Conservation (phyloP, 2,888 invertebrate species). For the Cephus spinipes region DNA sequence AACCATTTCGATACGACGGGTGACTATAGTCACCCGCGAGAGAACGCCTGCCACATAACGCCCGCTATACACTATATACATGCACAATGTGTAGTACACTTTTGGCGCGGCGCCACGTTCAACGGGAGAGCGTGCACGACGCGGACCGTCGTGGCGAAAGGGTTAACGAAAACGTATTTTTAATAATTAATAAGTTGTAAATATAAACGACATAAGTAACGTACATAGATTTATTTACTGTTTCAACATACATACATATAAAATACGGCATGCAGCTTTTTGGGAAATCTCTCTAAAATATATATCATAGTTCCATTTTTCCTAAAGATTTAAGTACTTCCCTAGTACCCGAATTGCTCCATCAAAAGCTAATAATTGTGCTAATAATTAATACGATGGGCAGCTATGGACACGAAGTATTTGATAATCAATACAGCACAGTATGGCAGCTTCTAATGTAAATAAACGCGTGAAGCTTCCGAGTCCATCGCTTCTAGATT, state of each 20-base stretch:
- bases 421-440: conserved; percentile 2
- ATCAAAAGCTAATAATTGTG: conserved; percentile 19
- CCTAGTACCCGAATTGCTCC: conserved; percentile 23
- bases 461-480: neutral
- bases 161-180: neutral
- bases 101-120: too few relatives aligned
- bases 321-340: conserved; percentile 31
- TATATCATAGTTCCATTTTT: neutral
- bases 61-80: too few relatives aligned
- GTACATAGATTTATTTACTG: neutral
- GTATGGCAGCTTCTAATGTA: neutral
- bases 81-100: too few relatives aligned
- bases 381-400: neutral
- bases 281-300: neutral
- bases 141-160: too few relatives aligned
- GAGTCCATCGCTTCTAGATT: neutral
- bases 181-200: neutral
- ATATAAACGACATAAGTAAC: neutral
- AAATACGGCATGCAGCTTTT: neutral
- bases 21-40: too few relatives aligned
- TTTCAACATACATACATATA: neutral
- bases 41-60: too few relatives aligned
- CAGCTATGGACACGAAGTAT: too few relatives aligned
- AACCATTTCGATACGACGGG: too few relatives aligned
- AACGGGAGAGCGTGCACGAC: too few relatives aligned